A percentile compares a stretch with the other conserved stretches of the same genome.
Conservation (phyloP, 1,140 invertebrate species). For the Ruditapes philippinarum region DNA sequence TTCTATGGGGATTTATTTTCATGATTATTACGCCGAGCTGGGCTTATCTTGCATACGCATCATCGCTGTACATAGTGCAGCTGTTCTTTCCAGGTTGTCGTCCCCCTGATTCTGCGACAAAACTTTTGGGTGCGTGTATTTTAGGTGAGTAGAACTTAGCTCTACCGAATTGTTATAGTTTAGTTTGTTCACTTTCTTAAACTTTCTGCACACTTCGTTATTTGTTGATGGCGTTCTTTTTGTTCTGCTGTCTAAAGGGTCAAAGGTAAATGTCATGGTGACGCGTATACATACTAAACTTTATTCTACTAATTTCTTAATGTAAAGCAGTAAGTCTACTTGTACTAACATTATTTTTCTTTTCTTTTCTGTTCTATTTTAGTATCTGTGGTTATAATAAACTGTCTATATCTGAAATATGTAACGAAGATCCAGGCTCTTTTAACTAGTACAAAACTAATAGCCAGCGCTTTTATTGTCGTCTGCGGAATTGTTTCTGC, state of each 20-base stretch:
- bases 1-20: constrained; percentile 93
- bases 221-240: no score
- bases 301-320: no score
- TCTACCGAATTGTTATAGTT: no score
- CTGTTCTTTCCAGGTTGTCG: constrained; percentile 70
- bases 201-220: no score
- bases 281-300: no score
- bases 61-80: constrained; percentile 73
- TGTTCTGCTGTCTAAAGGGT: no score
- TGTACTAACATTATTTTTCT: no score
- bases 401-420: constrained; percentile 94
- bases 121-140: constrained; percentile 72
- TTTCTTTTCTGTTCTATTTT: constrained; percentile 83
- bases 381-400: constrained; percentile 91
- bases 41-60: constrained; percentile 72
- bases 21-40: constrained; percentile 91
- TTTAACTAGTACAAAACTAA: constrained; percentile 92
- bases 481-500: constrained; percentile 92
- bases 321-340: no score
- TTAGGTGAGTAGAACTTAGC: constrained; percentile 76
- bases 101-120: constrained; percentile 68
- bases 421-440: constrained; percentile 95
- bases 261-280: no score
- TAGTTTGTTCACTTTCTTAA: no score
- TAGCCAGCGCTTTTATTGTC: constrained; percentile 90